Base-by-base conservation (phyloP, 1,140 invertebrate genomes). In the Bombus haemorrhoidalis region DNA sequence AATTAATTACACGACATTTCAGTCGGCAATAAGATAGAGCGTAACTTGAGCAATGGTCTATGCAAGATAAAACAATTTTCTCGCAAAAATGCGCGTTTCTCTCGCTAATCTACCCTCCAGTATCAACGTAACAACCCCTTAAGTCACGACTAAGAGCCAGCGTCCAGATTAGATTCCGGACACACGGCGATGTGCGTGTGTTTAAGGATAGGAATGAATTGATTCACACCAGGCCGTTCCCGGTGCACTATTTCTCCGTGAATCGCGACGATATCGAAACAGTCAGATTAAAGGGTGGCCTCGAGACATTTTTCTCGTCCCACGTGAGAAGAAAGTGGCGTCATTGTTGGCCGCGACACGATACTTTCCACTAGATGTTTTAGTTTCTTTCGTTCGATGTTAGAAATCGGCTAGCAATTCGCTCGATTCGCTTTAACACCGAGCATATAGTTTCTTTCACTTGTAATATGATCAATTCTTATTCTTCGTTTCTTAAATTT, bases 111-210 rank as follows among this genome's bases (percentile, higher is more conserved):
- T 72, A 47, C 75, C 39, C 66, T 37, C 53, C 8, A 47, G n/a
- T 79, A 79, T 84, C 83, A 10, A 34, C 25, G 74, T 41, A 71
- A 86, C 85, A 83, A 83, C 81, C 74, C 81, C 74, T 86, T 83
- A 73, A 83, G 81, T 83, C 81, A 78, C 62, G 53, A 62, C 74
- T 71, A 73, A 86, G 64, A 39, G 39, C 68, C 75, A 13, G 62
- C 37, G 34, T 77, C 47, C 41, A 87, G 86, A 87, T 87, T 85
- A 87, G 86, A 85, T 85, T 69, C 82, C 62, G 34, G 53, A 39
- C 62, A 37, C 71, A 62, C n/a, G 37, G 39, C 47, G 53, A 47
- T 59, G 37, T 37, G 53, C 59, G 57, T 62, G 62, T 47, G 41
- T 84, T 78, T 37, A 68, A 28, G 41, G 34, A 22, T 41, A 43